phyloP scores from a whole-genome alignment of 2,888 invertebrate genomes.

The Lycaena phlaeas region DNA sequence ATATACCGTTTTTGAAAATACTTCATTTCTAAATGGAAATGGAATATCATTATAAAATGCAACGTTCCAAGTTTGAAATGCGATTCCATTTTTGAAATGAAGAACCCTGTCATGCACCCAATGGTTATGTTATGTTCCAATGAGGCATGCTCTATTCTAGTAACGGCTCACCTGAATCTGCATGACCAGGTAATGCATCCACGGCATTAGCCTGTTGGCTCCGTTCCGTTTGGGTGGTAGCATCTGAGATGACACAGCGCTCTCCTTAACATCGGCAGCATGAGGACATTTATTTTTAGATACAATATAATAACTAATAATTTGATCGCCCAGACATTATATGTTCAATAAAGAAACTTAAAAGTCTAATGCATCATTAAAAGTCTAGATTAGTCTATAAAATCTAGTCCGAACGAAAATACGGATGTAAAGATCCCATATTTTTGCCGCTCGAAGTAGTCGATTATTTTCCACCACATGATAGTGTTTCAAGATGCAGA shows the following conservation, averaged over 20 bases:
- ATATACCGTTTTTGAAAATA: conserved; percentile 4
- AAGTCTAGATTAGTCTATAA: too few species aligned
- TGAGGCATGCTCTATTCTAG: conserved; percentile 41
- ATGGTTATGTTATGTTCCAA: conserved; percentile 15
- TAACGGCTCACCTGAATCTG: conserved; percentile 67
- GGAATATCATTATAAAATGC: background rate
- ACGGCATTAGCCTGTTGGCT: conserved; percentile 53
- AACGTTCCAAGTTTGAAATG: background rate
- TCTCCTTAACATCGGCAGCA: too few species aligned
- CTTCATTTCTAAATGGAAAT: background rate
- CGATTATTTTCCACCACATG: too few species aligned
- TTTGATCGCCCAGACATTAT: too few species aligned
- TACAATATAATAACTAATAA: too few species aligned
- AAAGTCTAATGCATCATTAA: too few species aligned
- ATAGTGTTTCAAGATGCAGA: too few species aligned
- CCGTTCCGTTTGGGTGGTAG: conserved; percentile 60
- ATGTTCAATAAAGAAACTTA: too few species aligned
- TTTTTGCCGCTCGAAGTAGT: too few species aligned
- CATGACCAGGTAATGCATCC: conserved; percentile 60
- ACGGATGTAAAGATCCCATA: too few species aligned
- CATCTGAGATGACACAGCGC: conserved; percentile 63
- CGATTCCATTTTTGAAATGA: conserved; percentile 7
- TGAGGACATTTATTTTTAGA: too few species aligned
- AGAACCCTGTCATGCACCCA: conserved; percentile 7
- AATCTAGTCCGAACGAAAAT: too few species aligned